These are phyloP conservation scores for Thomomys bottae DNA, from an alignment of 2,113 vertebrate genomes.

Conservation along the genomic window DNA sequence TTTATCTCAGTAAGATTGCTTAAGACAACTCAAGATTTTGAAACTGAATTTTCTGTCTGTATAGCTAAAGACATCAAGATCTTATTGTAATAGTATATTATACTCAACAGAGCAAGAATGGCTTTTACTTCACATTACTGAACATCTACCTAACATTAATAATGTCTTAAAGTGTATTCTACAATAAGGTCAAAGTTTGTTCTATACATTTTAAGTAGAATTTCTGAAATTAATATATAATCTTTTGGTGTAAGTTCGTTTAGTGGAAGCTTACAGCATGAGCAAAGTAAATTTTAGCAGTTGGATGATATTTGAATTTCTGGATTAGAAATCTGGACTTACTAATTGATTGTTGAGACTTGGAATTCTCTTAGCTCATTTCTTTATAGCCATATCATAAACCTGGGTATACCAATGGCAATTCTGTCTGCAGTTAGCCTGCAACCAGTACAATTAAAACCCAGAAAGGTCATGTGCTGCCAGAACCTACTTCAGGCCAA, in stretches of 20 bases:
- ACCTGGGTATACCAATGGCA: slow-evolving; percentile 34
- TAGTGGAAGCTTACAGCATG: not conserved
- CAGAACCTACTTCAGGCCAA: slow-evolving; percentile 51
- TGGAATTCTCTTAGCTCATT: not conserved
- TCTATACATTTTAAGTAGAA: slow-evolving; percentile 22
- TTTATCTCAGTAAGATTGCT: not conserved
- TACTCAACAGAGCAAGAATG: not conserved
- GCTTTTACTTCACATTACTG: not conserved
- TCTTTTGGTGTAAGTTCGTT: slow-evolving; percentile 20
- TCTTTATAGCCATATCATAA: not conserved
- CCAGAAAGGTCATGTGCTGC: slow-evolving; percentile 41
- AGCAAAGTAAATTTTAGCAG: not conserved
- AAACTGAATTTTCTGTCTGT: slow-evolving; percentile 18
- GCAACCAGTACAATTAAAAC: slow-evolving; percentile 51
- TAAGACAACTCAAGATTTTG: not conserved
- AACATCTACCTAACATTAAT: not conserved
- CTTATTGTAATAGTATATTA: slow-evolving; percentile 22
- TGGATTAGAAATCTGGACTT: slow-evolving; percentile 9
- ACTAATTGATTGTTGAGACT: slow-evolving; percentile 15
- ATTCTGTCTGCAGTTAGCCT: slow-evolving; percentile 54
- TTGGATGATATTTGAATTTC: not conserved
- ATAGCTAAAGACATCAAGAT: slow-evolving; percentile 24
- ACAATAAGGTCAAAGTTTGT: not conserved
- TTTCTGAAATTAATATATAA: slow-evolving; percentile 29
- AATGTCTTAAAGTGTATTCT: slow-evolving; percentile 1